Evolutionary conservation across 2,888 invertebrate genomes (phyloP).

Genomic region (Ochropleura plecta): DNA sequence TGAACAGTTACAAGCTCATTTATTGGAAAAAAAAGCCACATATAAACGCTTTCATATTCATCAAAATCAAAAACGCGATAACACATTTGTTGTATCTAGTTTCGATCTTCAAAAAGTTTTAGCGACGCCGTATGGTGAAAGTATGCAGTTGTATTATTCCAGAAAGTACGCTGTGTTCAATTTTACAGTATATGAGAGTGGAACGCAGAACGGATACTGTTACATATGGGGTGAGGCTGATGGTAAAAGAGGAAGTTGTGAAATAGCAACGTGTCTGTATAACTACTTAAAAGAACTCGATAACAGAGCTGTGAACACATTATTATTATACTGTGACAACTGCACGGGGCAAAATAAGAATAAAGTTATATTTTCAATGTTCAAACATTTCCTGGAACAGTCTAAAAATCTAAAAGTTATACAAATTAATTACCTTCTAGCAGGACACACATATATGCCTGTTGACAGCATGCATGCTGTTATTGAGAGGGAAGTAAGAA

Average conservation of each 20-base stretch:
- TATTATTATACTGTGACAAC: too few species aligned
- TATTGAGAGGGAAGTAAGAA: conserved; percentile 60
- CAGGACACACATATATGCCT: conserved; percentile 72
- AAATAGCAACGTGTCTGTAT: conserved; percentile 65
- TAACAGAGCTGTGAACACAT: conserved; percentile 33
- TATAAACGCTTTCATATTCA: conserved; percentile 27
- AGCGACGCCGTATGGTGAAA: conserved; percentile 33
- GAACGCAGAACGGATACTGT: conserved; percentile 35
- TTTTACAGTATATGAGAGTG: conserved; percentile 32
- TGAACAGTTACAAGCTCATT: not conserved
- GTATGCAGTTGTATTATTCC: conserved; percentile 36
- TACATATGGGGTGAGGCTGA: conserved; percentile 66
- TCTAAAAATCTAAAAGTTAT: conserved; percentile 53
- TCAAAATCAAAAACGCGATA: conserved; percentile 20
- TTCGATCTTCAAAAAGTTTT: conserved; percentile 37
- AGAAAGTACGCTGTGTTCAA: conserved; percentile 39
- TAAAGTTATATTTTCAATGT: conserved; percentile 46
- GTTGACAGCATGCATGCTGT: conserved; percentile 64
- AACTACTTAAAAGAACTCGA: conserved; percentile 61
- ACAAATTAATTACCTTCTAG: conserved; percentile 68
- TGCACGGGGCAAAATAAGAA: conserved; percentile 62
- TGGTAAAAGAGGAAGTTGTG: conserved; percentile 67
- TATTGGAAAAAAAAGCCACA: conserved; percentile 15
- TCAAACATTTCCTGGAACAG: conserved; percentile 55
- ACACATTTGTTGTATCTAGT: conserved; percentile 13